Conservation (phyloP, 2,888 invertebrate species). For the Synanthedon myopaeformis region DNA sequence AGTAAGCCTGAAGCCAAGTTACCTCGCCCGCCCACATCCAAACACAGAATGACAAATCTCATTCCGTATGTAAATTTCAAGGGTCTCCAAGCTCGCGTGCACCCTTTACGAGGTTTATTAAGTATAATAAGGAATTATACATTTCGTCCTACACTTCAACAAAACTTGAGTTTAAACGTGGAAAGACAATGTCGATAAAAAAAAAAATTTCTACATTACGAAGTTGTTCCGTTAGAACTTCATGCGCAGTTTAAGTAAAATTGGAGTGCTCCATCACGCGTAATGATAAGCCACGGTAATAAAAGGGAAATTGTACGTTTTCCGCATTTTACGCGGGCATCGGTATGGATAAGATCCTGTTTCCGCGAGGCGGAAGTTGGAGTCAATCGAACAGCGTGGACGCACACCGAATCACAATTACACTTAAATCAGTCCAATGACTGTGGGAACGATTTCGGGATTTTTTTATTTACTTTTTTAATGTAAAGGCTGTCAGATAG, state of each 20-base stretch:
- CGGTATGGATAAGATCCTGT: slow-evolving; percentile 29
- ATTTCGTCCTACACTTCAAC: slow-evolving; percentile 10
- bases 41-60: slow-evolving; percentile 45
- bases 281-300: slow-evolving; percentile 29
- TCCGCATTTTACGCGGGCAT: slow-evolving; percentile 31
- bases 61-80: slow-evolving; percentile 48
- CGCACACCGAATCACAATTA: slow-evolving; percentile 53
- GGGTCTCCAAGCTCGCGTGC: slow-evolving; percentile 21
- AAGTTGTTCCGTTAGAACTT: slow-evolving; percentile 20
- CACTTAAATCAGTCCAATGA: slow-evolving; percentile 52
- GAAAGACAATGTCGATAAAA: not conserved
- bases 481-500: too few species aligned
- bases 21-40: slow-evolving; percentile 17
- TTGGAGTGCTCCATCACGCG: slow-evolving; percentile 23
- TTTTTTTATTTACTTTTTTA: too few species aligned
- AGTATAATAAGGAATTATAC: slow-evolving; percentile 18
- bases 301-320: slow-evolving; percentile 27
- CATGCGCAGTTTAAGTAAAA: slow-evolving; percentile 27
- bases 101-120: slow-evolving; percentile 26
- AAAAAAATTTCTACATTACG: slow-evolving; percentile 8
- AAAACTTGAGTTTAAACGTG: slow-evolving; percentile 5
- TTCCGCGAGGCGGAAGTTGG: slow-evolving; percentile 26
- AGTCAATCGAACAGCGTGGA: slow-evolving; percentile 39
- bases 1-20: slow-evolving; percentile 21
- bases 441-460: slow-evolving; percentile 4